Percentiles rank a stretch among this genome's conserved stretches.
Evolutionary conservation across 2,888 invertebrate species (phyloP).

Genomic region (Dorcus parallelipipedus): DNA sequence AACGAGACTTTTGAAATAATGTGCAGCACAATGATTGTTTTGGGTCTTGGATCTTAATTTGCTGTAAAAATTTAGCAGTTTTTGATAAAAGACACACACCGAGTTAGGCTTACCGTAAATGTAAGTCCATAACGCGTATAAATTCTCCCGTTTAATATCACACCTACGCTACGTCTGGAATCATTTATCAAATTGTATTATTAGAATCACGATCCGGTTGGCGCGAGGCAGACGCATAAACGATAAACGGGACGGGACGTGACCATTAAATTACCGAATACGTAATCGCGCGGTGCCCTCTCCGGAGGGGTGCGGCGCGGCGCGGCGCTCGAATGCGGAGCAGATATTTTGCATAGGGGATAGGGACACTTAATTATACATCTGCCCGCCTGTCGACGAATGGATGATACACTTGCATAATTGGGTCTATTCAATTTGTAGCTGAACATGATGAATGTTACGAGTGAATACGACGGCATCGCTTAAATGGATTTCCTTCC

Average conservation of each 20-base stretch:
- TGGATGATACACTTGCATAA: slow-evolving; percentile 9
- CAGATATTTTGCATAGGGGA: background rate
- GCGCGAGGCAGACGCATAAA: slow-evolving; percentile 1
- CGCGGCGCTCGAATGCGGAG: background rate
- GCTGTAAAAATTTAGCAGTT: too few species aligned
- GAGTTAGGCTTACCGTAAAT: too few species aligned
- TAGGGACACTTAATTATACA: slow-evolving; percentile 10
- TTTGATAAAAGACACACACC: too few species aligned
- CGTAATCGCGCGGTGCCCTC: slow-evolving; percentile 20
- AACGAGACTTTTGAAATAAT: too few species aligned
- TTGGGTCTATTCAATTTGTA: slow-evolving; percentile 6
- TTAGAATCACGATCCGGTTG: slow-evolving; percentile 6
- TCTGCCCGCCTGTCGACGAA: slow-evolving; percentile 6
- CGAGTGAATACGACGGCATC: background rate
- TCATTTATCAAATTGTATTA: slow-evolving; percentile 8
- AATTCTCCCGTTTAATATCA: background rate
- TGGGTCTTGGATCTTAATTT: too few species aligned
- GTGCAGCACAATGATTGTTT: too few species aligned
- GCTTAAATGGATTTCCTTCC: background rate
- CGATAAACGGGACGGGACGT: slow-evolving; percentile 10
- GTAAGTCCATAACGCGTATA: too few species aligned
- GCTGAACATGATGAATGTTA: background rate
- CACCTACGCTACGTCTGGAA: background rate
- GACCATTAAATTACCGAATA: slow-evolving; percentile 30
- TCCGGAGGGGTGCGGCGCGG: too few species aligned